Evolutionary conservation across 2,888 invertebrate genomes (phyloP).

Genomic region (Melangyna quadrimaculata): DNA sequence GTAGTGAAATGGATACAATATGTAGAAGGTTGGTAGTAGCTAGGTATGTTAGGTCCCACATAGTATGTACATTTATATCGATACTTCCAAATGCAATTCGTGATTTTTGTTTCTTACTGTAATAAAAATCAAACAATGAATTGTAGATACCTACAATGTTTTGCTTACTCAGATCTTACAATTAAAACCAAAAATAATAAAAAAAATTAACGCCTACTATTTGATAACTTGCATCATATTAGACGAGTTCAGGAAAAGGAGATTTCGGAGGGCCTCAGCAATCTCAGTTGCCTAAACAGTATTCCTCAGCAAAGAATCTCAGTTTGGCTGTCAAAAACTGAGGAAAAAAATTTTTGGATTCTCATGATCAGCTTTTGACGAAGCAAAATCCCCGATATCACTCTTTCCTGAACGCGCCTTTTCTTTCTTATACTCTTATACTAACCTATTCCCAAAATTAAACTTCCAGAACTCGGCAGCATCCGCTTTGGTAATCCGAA

Average conservation of each 20-base stretch:
- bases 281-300: too few relatives aligned
- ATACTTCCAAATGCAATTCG: background rate
- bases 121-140: background rate
- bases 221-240: background rate
- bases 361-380: too few relatives aligned
- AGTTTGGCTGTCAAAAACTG: too few relatives aligned
- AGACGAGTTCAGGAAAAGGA: too few relatives aligned
- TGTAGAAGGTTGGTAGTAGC: background rate
- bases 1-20: background rate
- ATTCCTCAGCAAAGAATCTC: too few relatives aligned
- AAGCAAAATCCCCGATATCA: too few relatives aligned
- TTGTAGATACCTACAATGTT: background rate
- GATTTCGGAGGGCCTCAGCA: too few relatives aligned
- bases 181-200: background rate
- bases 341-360: too few relatives aligned
- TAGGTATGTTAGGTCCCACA: too few relatives aligned
- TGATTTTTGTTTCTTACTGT: background rate
- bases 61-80: background rate
- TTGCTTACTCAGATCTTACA: background rate
- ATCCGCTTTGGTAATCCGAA: constrained; percentile 99
- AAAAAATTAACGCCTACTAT: background rate
- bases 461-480: constrained; percentile 99
- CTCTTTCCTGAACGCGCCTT: too few relatives aligned
- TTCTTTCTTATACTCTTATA: background rate
- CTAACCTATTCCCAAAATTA: constrained; percentile 97